Evolutionary conservation across 2,113 vertebrate genomes (phyloP).

Genomic region (Pipra filicauda): DNA sequence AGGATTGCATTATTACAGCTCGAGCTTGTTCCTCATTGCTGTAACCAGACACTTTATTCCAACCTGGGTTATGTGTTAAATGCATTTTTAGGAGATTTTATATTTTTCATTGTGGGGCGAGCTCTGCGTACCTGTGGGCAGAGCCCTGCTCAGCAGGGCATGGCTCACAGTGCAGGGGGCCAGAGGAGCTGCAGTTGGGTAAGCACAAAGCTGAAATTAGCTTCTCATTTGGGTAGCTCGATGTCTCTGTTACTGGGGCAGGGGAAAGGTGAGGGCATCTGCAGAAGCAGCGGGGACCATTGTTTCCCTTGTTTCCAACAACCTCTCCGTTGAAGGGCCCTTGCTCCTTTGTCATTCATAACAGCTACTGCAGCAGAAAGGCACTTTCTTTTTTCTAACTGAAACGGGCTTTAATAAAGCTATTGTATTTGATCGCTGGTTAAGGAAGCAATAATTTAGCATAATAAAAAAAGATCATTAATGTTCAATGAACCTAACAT

Average conservation of each 20-base stretch:
- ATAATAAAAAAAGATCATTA: slow-evolving; percentile 72
- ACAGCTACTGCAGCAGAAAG: slow-evolving; percentile 20
- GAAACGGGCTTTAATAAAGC: slow-evolving; percentile 74
- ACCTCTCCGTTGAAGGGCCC: not conserved
- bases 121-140: not conserved
- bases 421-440: slow-evolving; percentile 76
- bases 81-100: not conserved
- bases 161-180: not conserved
- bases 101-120: not conserved
- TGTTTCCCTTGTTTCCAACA: not conserved
- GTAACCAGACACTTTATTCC: not conserved
- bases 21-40: not conserved
- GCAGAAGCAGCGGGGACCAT: not conserved
- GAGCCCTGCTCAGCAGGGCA: not conserved
- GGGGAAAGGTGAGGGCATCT: not conserved
- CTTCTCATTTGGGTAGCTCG: not conserved
- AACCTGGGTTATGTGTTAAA: not conserved
- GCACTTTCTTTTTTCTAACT: slow-evolving; percentile 39
- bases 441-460: slow-evolving; percentile 71
- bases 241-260: not conserved
- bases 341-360: slow-evolving; percentile 2
- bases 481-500: slow-evolving; percentile 69
- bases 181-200: not conserved
- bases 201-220: not conserved
- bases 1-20: not conserved